Base-by-base conservation (phyloP, 1,140 invertebrate genomes). In the Diorhabda carinulata region DNA sequence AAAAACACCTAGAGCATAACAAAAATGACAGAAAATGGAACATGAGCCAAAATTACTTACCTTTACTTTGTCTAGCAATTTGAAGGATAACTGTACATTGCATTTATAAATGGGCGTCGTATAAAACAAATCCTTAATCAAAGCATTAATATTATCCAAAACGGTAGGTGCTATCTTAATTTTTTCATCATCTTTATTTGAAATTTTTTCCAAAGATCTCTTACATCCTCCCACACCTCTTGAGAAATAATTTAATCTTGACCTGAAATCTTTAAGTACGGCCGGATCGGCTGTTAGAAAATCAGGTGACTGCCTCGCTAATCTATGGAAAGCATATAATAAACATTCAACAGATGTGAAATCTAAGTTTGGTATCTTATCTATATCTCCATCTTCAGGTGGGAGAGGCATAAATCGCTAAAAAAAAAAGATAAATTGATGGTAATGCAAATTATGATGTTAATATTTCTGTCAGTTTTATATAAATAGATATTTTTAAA, bases 91-190 rank as follows among this genome's bases (percentile, higher is more conserved):
- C 60, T 88, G 88, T 72, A 98, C 87, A 61, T 86, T 84, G 73
- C 91, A 91, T 79, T 97, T 98, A 80, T 95, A 98, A 72, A 91
- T 91, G 3, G 97, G 97, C 52, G 96, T 95, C 70, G 89, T 91
- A 79, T 97, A 94, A 81, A 98, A 98, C 65, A 98, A 84, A 84
- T 98, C 97, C 80, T 95, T 93, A 63, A 98, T 97, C 10, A 98
- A 84, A 0, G 89, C 88, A 78, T 95, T 97, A 61, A 98, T 97
- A 80, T 98, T 98, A 60, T 73, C 72, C 43, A 92, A 89, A 64
- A 95, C 84, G 83, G 94, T 93, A 2, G 95, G 85, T 81, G 95
- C 92, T 82, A 95, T 91, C 84, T 96, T 91, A 70, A 92, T 88
- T 9, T 88, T 85, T 80, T 91, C 90, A 3, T 64, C 88, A 86